Evolutionary conservation across 2,113 vertebrate genomes (phyloP).

Genomic region (Gymnarchus niloticus): DNA sequence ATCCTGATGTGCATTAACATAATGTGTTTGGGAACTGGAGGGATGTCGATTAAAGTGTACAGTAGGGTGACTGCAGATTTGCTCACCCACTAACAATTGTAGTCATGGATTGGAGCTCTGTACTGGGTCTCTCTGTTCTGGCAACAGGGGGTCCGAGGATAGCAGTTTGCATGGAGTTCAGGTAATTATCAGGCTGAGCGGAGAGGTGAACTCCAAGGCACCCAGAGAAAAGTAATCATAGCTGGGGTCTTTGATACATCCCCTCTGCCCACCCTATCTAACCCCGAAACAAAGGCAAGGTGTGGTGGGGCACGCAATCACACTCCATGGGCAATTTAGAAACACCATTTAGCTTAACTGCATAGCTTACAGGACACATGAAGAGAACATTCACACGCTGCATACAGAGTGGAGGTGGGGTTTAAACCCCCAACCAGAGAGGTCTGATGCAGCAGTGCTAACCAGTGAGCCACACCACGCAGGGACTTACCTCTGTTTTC

Average conservation of each 20-base stretch:
- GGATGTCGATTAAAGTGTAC: conserved; percentile 33
- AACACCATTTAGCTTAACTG: too few relatives aligned
- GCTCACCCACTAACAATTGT: conserved; percentile 27
- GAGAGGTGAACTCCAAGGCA: not conserved
- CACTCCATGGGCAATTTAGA: too few relatives aligned
- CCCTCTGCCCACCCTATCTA: not conserved
- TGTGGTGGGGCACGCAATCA: too few relatives aligned
- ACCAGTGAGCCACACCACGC: too few relatives aligned
- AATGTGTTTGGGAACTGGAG: conserved; percentile 31
- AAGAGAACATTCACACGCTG: too few relatives aligned
- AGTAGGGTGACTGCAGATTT: conserved; percentile 28
- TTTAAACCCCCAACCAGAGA: too few relatives aligned
- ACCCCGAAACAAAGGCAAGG: not conserved
- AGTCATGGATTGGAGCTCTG: not conserved
- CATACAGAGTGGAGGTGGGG: too few relatives aligned
- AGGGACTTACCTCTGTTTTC: too few relatives aligned
- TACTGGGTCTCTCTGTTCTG: conserved; percentile 11
- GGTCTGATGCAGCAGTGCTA: too few relatives aligned
- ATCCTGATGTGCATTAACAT: conserved; percentile 27
- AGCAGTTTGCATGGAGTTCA: not conserved
- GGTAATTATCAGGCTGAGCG: conserved; percentile 15
- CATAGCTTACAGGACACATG: too few relatives aligned
- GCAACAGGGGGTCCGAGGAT: not conserved
- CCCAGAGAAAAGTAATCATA: not conserved
- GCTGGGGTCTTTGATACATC: conserved; percentile 11